Evolutionary conservation across 2,888 invertebrate species (phyloP), one percentile per base, ranked within the genome.

Genomic region (Galerucella calmariensis): DNA sequence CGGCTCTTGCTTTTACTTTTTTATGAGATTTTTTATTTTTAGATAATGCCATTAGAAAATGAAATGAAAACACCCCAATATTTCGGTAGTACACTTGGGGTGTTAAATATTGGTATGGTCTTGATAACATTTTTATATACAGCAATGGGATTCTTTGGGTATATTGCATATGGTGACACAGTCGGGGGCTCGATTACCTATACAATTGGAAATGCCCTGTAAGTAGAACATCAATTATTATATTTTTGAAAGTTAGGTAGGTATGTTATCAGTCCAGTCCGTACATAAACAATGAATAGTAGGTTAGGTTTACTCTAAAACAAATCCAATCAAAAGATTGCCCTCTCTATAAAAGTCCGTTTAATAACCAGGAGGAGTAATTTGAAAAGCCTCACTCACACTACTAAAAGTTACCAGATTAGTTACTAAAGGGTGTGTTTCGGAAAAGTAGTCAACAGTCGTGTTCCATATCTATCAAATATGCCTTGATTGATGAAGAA

Each of bases 41-140:
- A 97, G 96, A 94, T 97, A 56, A 89, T 97, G 84, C 97, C 98
- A 0, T 86, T 98, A 80, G 97, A 98, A 87, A 98, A 97, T 85
- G 95, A 96, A 86, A 98, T 98, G 97, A 94, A 94, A 85, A 92
- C 92, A 0, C 97, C 97, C 0, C 91, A 91, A 81, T 90, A 91
- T 62, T 97, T 98, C 87, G 93, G 93, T 1, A 94, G 94, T 11
- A 89, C 90, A 63, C 93, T 90, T 75, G 98, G 98, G 3, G 96
- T 97, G 0, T 88, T 98, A 14, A 97, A 97, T 85, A 90, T 91
- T 79, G 90, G 94, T 0, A 97, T 98, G 96, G 86, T 92, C 2
- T 88, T 92, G 69, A 97, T 97, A 75, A 92, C 96, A 2, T 84
- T 92, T 9, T 87, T 98, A n/a, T 98, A 98, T 86, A 92, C 95